phyloP scores from a whole-genome alignment of 1,140 invertebrate species.

The Papilio polyxenes region DNA sequence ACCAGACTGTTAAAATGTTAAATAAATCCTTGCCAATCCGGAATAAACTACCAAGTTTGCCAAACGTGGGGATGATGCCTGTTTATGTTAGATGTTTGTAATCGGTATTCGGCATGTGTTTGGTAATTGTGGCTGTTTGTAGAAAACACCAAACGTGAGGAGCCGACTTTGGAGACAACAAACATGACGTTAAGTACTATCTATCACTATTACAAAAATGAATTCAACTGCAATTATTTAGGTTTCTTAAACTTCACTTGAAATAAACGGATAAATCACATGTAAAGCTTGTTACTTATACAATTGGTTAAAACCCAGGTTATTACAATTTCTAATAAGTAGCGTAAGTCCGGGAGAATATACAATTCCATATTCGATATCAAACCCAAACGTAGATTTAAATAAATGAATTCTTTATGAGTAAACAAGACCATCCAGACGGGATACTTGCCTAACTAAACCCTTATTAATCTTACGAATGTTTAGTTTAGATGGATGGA shows the following conservation, averaged over 20 bases:
- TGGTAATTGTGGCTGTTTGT: too few species aligned
- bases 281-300: neutral
- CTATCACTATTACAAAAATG: too few species aligned
- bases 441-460: neutral
- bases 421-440: slow-evolving; percentile 18
- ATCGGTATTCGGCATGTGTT: too few species aligned
- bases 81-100: too few species aligned
- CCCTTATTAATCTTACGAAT: too few species aligned
- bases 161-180: too few species aligned
- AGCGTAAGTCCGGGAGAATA: neutral
- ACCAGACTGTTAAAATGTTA: slow-evolving; percentile 4
- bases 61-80: too few species aligned
- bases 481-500: too few species aligned
- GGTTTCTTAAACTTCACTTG: neutral
- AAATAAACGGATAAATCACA: neutral
- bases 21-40: too few species aligned
- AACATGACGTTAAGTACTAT: too few species aligned
- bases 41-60: too few species aligned
- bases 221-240: neutral
- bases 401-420: slow-evolving; percentile 14
- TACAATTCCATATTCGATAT: slow-evolving; percentile 1
- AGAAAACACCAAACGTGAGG: too few species aligned
- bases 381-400: neutral
- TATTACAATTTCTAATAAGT: neutral
- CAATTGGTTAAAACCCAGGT: neutral